Conservation (phyloP, 2,888 invertebrate species). For the Diadegma fenestrale region DNA sequence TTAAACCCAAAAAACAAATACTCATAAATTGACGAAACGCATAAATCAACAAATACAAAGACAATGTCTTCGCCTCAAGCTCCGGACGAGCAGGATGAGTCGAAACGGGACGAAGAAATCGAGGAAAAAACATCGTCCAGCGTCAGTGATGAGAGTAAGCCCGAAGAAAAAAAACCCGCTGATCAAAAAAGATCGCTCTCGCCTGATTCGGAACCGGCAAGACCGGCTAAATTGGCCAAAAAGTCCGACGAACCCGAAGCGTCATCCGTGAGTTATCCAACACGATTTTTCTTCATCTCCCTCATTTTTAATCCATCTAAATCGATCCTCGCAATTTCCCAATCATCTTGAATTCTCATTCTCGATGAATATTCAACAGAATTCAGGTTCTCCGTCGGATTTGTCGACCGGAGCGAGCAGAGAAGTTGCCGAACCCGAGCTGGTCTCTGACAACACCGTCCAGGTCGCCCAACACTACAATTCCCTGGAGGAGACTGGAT, state of each 20-base stretch:
- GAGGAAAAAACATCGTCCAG: slow-evolving; percentile 15
- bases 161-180: slow-evolving; percentile 10
- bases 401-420: slow-evolving; percentile 73
- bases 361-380: slow-evolving; percentile 62
- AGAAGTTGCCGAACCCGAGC: slow-evolving; percentile 65
- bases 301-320: background rate
- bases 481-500: slow-evolving; percentile 92
- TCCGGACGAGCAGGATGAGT: slow-evolving; percentile 36
- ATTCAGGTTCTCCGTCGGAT: slow-evolving; percentile 74
- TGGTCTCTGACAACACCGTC: slow-evolving; percentile 85
- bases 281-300: background rate
- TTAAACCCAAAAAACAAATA: background rate
- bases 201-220: slow-evolving; percentile 20
- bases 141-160: slow-evolving; percentile 26
- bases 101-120: slow-evolving; percentile 20
- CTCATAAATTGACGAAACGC: slow-evolving; percentile 4
- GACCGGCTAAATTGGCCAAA: slow-evolving; percentile 26
- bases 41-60: slow-evolving; percentile 4
- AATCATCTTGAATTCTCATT: background rate
- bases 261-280: slow-evolving; percentile 37
- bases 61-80: slow-evolving; percentile 61
- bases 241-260: slow-evolving; percentile 22
- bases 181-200: slow-evolving; percentile 19
- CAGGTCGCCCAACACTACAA: slow-evolving; percentile 98
- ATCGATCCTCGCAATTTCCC: background rate